These are phyloP conservation scores for Blastobasis lacticolella DNA, from an alignment of 2,888 invertebrate species.

Conservation along the genomic window DNA sequence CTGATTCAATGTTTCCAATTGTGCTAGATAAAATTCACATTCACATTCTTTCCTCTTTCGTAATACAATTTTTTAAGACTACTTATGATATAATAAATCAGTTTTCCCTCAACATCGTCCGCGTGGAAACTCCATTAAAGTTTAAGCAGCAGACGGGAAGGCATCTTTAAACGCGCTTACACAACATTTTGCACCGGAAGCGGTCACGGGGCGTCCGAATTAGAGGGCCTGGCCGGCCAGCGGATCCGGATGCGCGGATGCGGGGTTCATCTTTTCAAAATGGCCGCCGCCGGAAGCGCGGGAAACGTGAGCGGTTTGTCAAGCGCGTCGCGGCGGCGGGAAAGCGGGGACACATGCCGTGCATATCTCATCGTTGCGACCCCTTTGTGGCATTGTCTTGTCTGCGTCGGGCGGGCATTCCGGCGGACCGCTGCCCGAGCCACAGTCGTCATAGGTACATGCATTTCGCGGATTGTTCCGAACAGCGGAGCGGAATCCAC, in stretches of 20 bases:
- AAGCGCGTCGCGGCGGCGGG: slow-evolving; percentile 40
- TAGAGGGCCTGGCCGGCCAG: slow-evolving; percentile 36
- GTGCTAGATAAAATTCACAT: too few relatives aligned
- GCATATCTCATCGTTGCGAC: slow-evolving; percentile 35
- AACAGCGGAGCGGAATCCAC: too few relatives aligned
- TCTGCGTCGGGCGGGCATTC: not conserved
- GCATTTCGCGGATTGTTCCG: too few relatives aligned
- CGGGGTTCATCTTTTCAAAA: slow-evolving; percentile 63
- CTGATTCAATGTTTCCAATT: too few relatives aligned
- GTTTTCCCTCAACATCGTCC: too few relatives aligned
- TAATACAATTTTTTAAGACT: too few relatives aligned
- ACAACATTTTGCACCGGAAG: slow-evolving; percentile 65
- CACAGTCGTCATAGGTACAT: too few relatives aligned
- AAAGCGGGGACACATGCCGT: slow-evolving; percentile 51
- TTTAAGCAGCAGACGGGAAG: slow-evolving; percentile 6
- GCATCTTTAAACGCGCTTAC: slow-evolving; percentile 63
- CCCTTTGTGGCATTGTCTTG: slow-evolving; percentile 20
- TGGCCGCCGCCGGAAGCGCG: slow-evolving; percentile 62
- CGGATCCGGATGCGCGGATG: slow-evolving; percentile 38
- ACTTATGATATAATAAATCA: too few relatives aligned
- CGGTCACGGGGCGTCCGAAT: slow-evolving; percentile 49
- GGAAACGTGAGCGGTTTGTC: slow-evolving; percentile 71
- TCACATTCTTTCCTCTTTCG: too few relatives aligned
- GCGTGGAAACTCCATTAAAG: too few relatives aligned
- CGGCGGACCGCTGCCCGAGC: not conserved